These are phyloP conservation scores for Clamator glandarius DNA, from an alignment of 2,797 vertebrate genomes.

Conservation along the genomic window DNA sequence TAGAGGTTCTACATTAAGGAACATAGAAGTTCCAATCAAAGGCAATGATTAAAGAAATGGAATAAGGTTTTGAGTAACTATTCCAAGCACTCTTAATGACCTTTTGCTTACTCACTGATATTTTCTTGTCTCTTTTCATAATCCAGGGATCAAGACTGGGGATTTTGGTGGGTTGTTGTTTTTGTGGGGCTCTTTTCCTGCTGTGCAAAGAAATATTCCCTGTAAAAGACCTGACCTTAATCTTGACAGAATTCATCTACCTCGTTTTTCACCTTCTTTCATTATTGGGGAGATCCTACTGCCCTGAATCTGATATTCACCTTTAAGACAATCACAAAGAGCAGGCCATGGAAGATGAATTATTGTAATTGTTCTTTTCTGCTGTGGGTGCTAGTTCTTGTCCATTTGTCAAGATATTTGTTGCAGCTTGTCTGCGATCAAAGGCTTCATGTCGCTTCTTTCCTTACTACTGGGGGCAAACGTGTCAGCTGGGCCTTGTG, in stretches of 20 bases:
- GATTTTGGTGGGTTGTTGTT: too few relatives aligned
- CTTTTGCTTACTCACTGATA: not conserved
- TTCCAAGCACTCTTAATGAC: not conserved
- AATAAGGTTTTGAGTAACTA: not conserved
- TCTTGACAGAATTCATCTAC: not conserved
- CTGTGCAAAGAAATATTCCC: not conserved
- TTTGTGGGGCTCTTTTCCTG: not conserved
- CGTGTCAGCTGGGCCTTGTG: not conserved
- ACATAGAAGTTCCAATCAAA: not conserved
- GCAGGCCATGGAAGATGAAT: not conserved
- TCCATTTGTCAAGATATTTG: constrained; percentile 18
- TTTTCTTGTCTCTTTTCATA: not conserved
- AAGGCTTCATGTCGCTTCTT: not conserved
- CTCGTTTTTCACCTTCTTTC: not conserved
- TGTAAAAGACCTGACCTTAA: not conserved
- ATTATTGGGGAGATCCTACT: not conserved
- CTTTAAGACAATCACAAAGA: not conserved
- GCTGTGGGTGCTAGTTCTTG: not conserved
- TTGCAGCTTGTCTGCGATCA: constrained; percentile 1
- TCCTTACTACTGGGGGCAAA: not conserved
- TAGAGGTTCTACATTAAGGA: not conserved
- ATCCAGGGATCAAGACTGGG: not conserved
- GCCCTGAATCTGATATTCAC: not conserved
- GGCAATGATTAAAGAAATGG: not conserved
- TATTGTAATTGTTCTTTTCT: not conserved